Conservation (phyloP, 2,113 vertebrate species). For the Pangasianodon hypophthalmus region DNA sequence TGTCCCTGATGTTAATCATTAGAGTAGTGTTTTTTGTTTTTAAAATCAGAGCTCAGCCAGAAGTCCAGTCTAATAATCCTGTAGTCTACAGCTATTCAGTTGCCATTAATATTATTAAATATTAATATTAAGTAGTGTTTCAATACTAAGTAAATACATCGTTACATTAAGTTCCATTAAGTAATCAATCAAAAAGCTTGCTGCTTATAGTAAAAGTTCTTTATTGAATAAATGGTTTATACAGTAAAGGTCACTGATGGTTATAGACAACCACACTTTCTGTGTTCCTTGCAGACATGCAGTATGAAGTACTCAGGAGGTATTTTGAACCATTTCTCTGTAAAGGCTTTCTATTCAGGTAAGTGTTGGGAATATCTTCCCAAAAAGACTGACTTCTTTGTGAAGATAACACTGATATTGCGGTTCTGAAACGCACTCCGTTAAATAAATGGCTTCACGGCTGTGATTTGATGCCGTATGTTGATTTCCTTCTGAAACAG, state of each 20-base stretch:
- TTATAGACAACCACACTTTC: background rate
- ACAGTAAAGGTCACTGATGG: background rate
- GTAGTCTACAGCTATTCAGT: background rate
- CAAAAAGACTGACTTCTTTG: background rate
- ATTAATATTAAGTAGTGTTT: conserved; percentile 4
- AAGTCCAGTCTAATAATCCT: background rate
- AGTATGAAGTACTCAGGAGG: background rate
- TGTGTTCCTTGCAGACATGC: background rate
- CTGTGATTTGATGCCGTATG: background rate
- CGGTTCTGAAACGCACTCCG: background rate
- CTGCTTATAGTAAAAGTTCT: background rate
- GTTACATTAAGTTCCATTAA: conserved; percentile 22
- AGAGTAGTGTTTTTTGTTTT: background rate
- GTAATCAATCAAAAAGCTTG: background rate
- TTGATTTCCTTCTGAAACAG: background rate
- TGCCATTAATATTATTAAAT: conserved; percentile 13
- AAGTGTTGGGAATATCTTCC: background rate
- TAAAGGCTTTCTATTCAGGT: background rate
- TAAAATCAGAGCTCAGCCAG: background rate
- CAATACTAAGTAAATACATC: background rate
- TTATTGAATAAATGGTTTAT: conserved; percentile 17
- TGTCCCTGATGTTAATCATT: background rate
- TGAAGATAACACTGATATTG: background rate
- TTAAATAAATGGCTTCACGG: background rate
- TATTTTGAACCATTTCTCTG: background rate